phyloP scores from a whole-genome alignment of 2,888 invertebrate genomes.

The Hydroisotoma schaefferi region DNA sequence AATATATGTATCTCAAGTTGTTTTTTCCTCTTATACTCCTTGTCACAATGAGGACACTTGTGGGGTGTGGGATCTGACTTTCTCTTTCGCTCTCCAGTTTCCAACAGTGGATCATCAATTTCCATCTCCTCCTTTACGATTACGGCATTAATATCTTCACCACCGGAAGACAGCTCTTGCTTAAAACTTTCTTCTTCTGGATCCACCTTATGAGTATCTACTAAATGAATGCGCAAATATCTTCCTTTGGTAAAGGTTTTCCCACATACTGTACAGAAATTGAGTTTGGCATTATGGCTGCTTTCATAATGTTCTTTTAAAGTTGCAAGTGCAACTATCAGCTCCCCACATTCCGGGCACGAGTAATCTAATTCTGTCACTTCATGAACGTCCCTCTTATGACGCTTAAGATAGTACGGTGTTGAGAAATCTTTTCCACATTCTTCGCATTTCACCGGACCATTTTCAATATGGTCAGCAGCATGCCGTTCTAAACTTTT shows the following conservation, averaged over 20 bases:
- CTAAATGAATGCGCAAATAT: constrained; percentile 8
- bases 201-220: constrained; percentile 15
- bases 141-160: not conserved
- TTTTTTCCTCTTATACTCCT: constrained; percentile 18
- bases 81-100: constrained; percentile 1
- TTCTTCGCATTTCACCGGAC: constrained; percentile 12
- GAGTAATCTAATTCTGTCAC: not conserved
- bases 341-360: constrained; percentile 13
- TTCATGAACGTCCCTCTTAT: constrained; percentile 14
- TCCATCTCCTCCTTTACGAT: not conserved
- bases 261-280: constrained; percentile 17
- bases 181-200: not conserved
- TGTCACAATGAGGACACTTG: constrained; percentile 19
- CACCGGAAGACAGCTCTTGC: not conserved
- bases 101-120: not conserved
- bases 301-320: constrained; percentile 17
- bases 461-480: constrained; percentile 1
- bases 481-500: constrained; percentile 11
- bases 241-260: constrained; percentile 10
- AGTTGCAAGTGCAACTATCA: not conserved
- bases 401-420: constrained; percentile 1
- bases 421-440: constrained; percentile 18
- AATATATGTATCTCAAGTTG: constrained; percentile 19
- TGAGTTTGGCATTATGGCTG: constrained; percentile 13
- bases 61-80: constrained; percentile 7